A percentile compares a stretch with the other conserved stretches of the same genome.
These are phyloP conservation scores for Netelia inedita DNA, from an alignment of 2,888 invertebrate genomes.

Conservation along the genomic window DNA sequence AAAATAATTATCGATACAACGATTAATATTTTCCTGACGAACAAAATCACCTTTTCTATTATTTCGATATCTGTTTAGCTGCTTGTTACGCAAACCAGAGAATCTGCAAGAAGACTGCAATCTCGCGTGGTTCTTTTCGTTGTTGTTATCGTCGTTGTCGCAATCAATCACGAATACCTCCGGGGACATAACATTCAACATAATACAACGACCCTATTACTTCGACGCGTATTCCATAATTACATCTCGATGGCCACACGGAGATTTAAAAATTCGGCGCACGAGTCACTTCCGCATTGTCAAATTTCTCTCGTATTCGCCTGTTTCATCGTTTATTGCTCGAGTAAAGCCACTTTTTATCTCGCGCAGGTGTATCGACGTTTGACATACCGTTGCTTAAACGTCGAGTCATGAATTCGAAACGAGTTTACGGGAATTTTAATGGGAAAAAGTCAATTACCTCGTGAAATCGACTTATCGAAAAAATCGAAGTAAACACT, in stretches of 20 bases:
- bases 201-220: slow-evolving; percentile 25
- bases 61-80: slow-evolving; percentile 22
- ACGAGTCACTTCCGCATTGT: not conserved
- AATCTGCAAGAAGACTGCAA: slow-evolving; percentile 18
- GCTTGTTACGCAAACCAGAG: slow-evolving; percentile 55
- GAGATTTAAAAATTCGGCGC: not conserved
- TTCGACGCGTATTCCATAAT: slow-evolving; percentile 12
- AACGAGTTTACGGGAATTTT: too few species aligned
- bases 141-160: slow-evolving; percentile 70
- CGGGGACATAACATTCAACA: slow-evolving; percentile 48
- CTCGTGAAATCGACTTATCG: not conserved
- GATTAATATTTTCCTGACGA: too few species aligned
- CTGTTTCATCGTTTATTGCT: not conserved
- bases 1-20: too few species aligned
- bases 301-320: not conserved
- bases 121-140: slow-evolving; percentile 38
- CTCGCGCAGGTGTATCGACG: not conserved
- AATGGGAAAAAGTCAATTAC: too few species aligned
- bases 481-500: not conserved
- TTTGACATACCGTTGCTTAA: too few species aligned
- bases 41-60: slow-evolving; percentile 23
- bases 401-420: too few species aligned
- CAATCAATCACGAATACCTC: slow-evolving; percentile 73
- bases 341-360: not conserved
- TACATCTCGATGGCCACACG: not conserved